Conservation (phyloP, 1,140 invertebrate genomes). For the Hydropsyche tenuis region DNA sequence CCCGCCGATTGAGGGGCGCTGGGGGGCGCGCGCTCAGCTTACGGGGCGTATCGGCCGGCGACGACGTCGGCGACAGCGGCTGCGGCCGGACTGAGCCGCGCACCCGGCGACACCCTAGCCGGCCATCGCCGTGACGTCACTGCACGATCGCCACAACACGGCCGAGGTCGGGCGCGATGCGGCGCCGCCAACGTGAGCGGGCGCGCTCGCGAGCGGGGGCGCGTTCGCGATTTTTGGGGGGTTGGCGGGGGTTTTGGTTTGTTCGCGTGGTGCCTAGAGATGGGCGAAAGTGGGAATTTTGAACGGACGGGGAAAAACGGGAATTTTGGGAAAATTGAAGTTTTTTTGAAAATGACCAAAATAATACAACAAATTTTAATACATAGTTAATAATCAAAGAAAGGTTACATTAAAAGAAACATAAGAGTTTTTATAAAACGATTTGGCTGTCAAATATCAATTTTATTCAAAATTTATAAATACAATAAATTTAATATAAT, state of each 20-base stretch:
- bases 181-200: not conserved
- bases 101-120: not conserved
- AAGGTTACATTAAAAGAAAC: too few species aligned
- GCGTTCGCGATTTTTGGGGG: not conserved
- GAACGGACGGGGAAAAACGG: too few species aligned
- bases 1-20: not conserved
- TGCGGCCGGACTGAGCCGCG: constrained; percentile 5
- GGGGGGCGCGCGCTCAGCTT: not conserved
- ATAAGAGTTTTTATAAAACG: too few species aligned
- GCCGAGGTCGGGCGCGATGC: not conserved
- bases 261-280: too few species aligned
- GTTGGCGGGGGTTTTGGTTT: not conserved
- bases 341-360: too few species aligned
- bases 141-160: not conserved
- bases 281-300: too few species aligned
- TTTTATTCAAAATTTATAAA: too few species aligned
- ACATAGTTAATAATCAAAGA: too few species aligned
- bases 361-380: too few species aligned
- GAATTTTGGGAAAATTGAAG: too few species aligned
- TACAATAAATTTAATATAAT: too few species aligned
- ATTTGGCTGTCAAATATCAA: too few species aligned
- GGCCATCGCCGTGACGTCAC: constrained; percentile 4
- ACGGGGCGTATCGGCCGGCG: not conserved
- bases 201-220: not conserved
- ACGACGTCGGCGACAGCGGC: not conserved